These are phyloP conservation scores for Setophaga petechia DNA, from an alignment of 2,113 vertebrate genomes.

Conservation along the genomic window DNA sequence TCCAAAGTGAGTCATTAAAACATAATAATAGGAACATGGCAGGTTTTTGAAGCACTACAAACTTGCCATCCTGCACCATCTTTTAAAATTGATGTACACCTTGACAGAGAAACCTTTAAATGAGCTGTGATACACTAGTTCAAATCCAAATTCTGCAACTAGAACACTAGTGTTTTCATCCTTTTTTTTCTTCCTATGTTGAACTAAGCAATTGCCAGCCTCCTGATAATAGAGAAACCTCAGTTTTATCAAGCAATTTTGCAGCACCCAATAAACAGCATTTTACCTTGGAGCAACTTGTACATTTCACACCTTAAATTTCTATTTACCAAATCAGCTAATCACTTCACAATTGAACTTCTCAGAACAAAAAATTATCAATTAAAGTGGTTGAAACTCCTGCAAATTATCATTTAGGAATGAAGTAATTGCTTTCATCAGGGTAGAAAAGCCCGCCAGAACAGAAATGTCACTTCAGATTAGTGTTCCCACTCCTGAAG, in stretches of 20 bases:
- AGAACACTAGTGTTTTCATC: constrained; percentile 54
- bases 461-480: constrained; percentile 99
- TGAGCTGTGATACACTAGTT: constrained; percentile 4
- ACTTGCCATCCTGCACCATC: background rate
- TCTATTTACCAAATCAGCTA: constrained; percentile 86
- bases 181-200: constrained; percentile 27
- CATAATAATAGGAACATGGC: constrained; percentile 32
- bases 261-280: constrained; percentile 68
- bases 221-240: constrained; percentile 48
- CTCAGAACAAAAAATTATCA: constrained; percentile 85
- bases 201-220: constrained; percentile 56
- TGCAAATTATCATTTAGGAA: constrained; percentile 91
- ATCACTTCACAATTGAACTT: constrained; percentile 86
- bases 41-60: constrained; percentile 11
- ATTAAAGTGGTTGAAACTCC: constrained; percentile 88
- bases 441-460: constrained; percentile 93
- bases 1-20: constrained; percentile 60
- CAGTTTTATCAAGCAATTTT: constrained; percentile 72
- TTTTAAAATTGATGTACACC: constrained; percentile 36
- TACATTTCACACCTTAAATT: constrained; percentile 82
- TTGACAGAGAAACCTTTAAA: constrained; percentile 48
- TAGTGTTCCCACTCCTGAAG: constrained; percentile 96
- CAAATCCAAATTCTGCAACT: constrained; percentile 36
- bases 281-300: constrained; percentile 78
- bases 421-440: constrained; percentile 97